These are phyloP conservation scores for Rhamphomyia laevipes DNA, from an alignment of 2,888 invertebrate genomes.

Conservation along the genomic window DNA sequence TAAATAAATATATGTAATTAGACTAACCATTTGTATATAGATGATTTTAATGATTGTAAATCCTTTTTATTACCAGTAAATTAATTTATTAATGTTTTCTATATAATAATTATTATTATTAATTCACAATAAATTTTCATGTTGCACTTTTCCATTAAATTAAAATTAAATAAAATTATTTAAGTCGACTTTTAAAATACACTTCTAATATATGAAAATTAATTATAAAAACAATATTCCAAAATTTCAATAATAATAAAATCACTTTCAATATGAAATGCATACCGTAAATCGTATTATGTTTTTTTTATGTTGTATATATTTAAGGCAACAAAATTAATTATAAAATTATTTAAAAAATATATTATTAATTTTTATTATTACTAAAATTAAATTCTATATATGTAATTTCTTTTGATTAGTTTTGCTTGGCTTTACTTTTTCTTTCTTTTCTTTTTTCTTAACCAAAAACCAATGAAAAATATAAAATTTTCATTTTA, in stretches of 20 bases:
- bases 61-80: background rate
- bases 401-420: background rate
- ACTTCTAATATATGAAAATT: background rate
- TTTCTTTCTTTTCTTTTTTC: conserved; percentile 3
- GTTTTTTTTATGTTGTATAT: background rate
- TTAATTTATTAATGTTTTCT: background rate
- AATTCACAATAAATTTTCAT: background rate
- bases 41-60: background rate
- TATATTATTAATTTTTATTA: background rate
- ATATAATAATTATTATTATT: background rate
- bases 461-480: background rate
- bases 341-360: background rate
- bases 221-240: background rate
- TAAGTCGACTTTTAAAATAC: background rate
- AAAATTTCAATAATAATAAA: background rate
- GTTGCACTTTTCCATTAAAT: background rate
- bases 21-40: background rate
- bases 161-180: no score
- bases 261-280: background rate
- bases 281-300: background rate
- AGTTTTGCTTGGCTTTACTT: no score
- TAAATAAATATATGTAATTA: background rate
- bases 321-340: background rate
- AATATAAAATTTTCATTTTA: background rate
- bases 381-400: background rate